Evolutionary conservation across 2,113 vertebrate genomes (phyloP).

Genomic region (Vanacampus margaritifer): DNA sequence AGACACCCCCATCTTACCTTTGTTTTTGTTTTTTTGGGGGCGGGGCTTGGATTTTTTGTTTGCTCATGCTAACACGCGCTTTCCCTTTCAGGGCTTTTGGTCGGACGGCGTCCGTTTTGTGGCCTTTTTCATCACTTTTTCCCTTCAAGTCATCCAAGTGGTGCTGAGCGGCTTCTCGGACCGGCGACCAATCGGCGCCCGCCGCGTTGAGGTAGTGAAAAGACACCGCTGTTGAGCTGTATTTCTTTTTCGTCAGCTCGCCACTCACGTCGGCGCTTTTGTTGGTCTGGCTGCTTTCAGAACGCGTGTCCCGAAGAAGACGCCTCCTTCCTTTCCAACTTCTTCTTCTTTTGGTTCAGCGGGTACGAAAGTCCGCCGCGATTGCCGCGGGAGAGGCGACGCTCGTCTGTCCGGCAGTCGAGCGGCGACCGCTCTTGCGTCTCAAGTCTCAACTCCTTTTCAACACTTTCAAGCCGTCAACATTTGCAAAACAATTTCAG

Average conservation of each 20-base stretch:
- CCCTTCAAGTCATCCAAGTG: slow-evolving; percentile 72
- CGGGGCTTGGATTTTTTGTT: too few species aligned
- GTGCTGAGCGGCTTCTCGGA: slow-evolving; percentile 80
- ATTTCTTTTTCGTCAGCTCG: background rate
- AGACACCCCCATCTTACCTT: too few species aligned
- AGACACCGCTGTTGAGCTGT: too few species aligned
- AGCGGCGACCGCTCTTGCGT: too few species aligned
- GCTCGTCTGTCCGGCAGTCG: too few species aligned
- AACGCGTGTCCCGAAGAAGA: slow-evolving; percentile 81
- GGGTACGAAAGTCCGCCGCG: slow-evolving; percentile 65
- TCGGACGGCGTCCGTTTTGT: slow-evolving; percentile 62
- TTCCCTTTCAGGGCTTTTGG: slow-evolving; percentile 65
- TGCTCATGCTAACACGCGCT: too few species aligned
- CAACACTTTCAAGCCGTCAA: too few species aligned
- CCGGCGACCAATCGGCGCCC: slow-evolving; percentile 45
- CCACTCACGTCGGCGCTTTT: background rate
- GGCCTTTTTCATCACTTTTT: slow-evolving; percentile 69
- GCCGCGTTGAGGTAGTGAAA: background rate
- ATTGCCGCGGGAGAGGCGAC: too few species aligned
- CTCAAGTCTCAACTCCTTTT: too few species aligned
- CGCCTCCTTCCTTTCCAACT: slow-evolving; percentile 82
- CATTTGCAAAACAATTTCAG: too few species aligned
- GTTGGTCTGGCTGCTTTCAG: slow-evolving; percentile 51
- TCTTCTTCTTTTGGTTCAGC: slow-evolving; percentile 87
- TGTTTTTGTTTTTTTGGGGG: too few species aligned